Base-by-base conservation (phyloP, 2,113 vertebrate genomes). In the Drymodes brunneopygia region DNA sequence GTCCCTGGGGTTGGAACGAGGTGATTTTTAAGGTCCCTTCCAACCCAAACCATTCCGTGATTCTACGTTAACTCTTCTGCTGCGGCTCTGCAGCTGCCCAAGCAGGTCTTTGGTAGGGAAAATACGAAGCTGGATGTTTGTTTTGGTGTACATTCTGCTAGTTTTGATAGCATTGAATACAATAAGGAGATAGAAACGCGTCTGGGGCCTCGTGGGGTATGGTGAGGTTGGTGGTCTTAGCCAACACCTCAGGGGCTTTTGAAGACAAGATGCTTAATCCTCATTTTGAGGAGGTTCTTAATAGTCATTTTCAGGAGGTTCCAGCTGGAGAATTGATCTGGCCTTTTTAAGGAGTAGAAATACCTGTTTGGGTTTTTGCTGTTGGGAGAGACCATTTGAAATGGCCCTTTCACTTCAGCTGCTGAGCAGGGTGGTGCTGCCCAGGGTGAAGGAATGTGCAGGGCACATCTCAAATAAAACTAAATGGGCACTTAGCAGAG, bases 121-220 rank as follows among this genome's bases (percentile, higher is more conserved):
- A 67, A 51, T 11, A 8, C 6, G 40, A 40, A 92, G 23, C 15
- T 58, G 42, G 27, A 2, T 64, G n/a, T 38, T 57, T 61, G 1
- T 57, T 85, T 51, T 47, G 35, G 21, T 50, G 57, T 44, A 1
- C 33, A 12, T 48, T 73, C 18, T 35, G 1, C 40, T 53, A 6
- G 6, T 17, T 92, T 83, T 77, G 40, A 1, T 36, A 25, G 17
- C 15, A 6, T 0, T 47, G 29, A 42, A 11, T 27, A 29, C 28
- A 65, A 66, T 0, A 9, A 69, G 27, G 8, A 10, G 53, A 10
- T 9, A 38, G 53, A 69, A 65, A n/a, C 2, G 3, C 0, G 0
- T 15, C 12, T 35, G 31, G 25, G 18, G 8, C 16, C 33, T 73
- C 11, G 3, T 5, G 17, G 22, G 21, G 15, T 58, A 12, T 1